Base-by-base conservation (phyloP, 2,888 invertebrate genomes). In the Microlaimidae sp. region DNA sequence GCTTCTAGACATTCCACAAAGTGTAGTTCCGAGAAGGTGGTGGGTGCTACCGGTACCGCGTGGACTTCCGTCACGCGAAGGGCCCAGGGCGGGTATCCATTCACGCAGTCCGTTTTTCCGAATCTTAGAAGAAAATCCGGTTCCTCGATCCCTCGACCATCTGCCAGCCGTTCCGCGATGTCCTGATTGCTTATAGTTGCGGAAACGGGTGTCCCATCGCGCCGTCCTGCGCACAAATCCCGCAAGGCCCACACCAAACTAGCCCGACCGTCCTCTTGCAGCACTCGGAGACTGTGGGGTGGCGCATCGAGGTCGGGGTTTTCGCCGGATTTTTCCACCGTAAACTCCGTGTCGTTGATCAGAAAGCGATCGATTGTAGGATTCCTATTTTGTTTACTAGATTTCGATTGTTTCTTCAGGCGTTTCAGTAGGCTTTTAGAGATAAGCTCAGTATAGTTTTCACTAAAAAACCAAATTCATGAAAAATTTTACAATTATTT, bases 1-100 rank as follows among this genome's bases (percentile, higher is more conserved):
- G 4, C 32, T 25, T 51, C 41, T 27, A 51, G 23, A 42, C 41
- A 42, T n/a, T 41, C 40, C 23, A 51, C 24, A 42, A 51, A 51
- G 5, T 19, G 21, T 5, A 42, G n/a, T 42, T 51, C 51, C 21
- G n/a, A 19, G 32, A 49, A 28, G 21, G 19, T 23, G 7, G 13
- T 5, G 13, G 24, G 19, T 5, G 10, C 17, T 7, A 7, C 5
- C 51, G 10, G 23, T 21, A 43, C n/a, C 13, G 7, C 10, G 23
- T 25, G 29, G 24, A 51, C 13, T 24, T 51, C 51, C 23, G 41
- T 26, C 21, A 51, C 24, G 19, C 41, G 40, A 19, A 51, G 26
- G 17, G 51, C 5, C 51, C 41, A 24, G 7, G 51, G 51, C 24
- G 51, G 51, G 24, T n/a, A 51, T 21, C 41, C 51, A 3, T 4